Conservation (phyloP, 2,797 vertebrate genomes). For the Nasua narica region DNA sequence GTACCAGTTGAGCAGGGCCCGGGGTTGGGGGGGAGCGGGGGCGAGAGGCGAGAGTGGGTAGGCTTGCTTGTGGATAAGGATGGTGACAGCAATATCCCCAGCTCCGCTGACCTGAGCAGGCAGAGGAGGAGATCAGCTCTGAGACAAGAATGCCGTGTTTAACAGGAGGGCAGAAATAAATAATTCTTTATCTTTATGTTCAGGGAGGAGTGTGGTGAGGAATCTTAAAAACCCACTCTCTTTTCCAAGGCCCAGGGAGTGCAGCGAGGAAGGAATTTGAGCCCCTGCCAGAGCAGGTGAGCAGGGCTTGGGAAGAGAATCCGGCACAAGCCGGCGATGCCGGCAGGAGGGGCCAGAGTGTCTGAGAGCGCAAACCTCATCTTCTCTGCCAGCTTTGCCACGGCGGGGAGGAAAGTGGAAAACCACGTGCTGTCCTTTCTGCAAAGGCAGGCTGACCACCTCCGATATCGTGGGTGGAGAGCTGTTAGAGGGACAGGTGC, state of each 20-base stretch:
- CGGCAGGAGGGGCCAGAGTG: background rate
- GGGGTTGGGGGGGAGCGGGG: no score
- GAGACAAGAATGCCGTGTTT: background rate
- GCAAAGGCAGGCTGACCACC: background rate
- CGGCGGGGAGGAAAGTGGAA: background rate
- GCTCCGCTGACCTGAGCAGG: background rate
- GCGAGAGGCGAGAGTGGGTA: no score
- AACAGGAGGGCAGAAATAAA: background rate
- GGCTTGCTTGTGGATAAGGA: background rate
- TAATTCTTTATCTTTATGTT: conserved; percentile 63
- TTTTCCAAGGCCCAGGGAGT: conserved; percentile 32
- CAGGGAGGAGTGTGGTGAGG: conserved; percentile 19
- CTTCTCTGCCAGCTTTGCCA: background rate
- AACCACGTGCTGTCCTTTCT: background rate
- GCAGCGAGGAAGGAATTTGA: conserved; percentile 24
- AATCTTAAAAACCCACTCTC: conserved; percentile 54
- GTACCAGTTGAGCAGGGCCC: background rate
- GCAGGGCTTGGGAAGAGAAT: background rate
- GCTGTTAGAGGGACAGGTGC: background rate
- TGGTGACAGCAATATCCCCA: background rate
- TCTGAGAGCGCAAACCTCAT: background rate
- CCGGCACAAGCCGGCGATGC: background rate
- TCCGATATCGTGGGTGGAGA: background rate
- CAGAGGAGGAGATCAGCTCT: background rate
- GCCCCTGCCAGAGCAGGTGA: conserved; percentile 46